Evolutionary conservation across 2,797 vertebrate species (phyloP).

Genomic region (Crenichthys baileyi): DNA sequence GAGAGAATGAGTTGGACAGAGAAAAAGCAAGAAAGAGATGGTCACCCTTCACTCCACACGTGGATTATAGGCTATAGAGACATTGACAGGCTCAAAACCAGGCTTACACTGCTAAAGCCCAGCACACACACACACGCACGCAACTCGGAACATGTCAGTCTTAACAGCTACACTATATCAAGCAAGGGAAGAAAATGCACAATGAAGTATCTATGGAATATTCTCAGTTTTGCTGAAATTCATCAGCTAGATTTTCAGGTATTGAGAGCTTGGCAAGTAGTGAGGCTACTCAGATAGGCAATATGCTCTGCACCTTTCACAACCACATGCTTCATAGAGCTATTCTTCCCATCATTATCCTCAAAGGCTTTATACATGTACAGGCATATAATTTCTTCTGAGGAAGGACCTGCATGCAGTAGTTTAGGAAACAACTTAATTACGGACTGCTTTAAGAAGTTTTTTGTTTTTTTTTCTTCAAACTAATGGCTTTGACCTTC

Average conservation of each 20-base stretch:
- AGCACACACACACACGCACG: constrained; percentile 31
- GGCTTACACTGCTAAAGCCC: constrained; percentile 63
- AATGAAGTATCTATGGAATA: constrained; percentile 31
- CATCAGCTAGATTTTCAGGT: constrained; percentile 35
- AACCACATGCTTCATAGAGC: constrained; percentile 11
- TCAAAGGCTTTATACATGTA: not conserved
- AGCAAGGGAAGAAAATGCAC: constrained; percentile 23
- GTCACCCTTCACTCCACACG: constrained; percentile 78
- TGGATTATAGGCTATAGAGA: constrained; percentile 76
- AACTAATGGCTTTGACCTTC: not conserved
- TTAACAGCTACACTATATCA: constrained; percentile 43
- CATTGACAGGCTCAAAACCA: constrained; percentile 66
- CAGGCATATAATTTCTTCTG: not conserved
- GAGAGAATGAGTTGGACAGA: constrained; percentile 49
- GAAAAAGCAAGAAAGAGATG: constrained; percentile 58
- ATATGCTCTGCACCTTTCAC: constrained; percentile 19
- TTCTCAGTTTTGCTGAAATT: constrained; percentile 35
- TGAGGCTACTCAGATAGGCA: constrained; percentile 2
- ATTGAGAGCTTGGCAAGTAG: constrained; percentile 9
- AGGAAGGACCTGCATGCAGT: not conserved
- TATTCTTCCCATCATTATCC: constrained; percentile 15
- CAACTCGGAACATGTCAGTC: constrained; percentile 24
- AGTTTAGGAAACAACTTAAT: not conserved
- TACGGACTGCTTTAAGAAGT: not conserved
- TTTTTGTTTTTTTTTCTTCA: not conserved